Percentiles rank a stretch among this genome's conserved stretches.
These are phyloP conservation scores for Rhinoderma darwinii DNA, from an alignment of 2,113 vertebrate species.

Conservation along the genomic window DNA sequence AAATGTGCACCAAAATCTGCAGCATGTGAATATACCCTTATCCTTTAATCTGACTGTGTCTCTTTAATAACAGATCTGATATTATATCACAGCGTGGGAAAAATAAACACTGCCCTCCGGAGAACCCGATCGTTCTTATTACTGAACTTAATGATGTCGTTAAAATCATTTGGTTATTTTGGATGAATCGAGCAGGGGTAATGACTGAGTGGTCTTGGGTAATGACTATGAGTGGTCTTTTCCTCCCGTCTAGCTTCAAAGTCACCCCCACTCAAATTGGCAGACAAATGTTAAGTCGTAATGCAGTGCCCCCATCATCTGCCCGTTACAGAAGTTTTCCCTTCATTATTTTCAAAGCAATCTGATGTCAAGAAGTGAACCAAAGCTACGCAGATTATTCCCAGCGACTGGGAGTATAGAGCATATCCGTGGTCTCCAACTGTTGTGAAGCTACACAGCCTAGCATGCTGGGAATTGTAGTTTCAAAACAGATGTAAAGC, in stretches of 20 bases:
- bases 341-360: constrained; percentile 44
- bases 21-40: no score
- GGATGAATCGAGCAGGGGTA: background rate
- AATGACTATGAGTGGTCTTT: constrained; percentile 12
- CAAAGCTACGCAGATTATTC: no score
- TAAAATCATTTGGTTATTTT: constrained; percentile 25
- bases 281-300: background rate
- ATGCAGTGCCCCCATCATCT: constrained; percentile 13
- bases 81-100: constrained; percentile 22
- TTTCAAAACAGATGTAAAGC: no score
- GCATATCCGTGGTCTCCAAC: no score
- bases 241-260: constrained; percentile 23
- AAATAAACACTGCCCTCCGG: background rate
- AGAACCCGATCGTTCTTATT: background rate
- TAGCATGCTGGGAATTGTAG: no score
- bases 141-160: constrained; percentile 29
- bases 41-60: no score
- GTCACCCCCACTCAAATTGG: background rate
- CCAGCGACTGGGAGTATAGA: background rate
- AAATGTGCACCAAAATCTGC: no score
- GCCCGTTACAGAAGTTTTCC: background rate
- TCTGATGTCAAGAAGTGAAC: background rate
- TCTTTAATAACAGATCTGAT: background rate
- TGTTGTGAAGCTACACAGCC: no score
- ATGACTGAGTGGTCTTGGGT: background rate